Evolutionary conservation across 2,113 vertebrate species (phyloP).

Genomic region (Merops nubicus): DNA sequence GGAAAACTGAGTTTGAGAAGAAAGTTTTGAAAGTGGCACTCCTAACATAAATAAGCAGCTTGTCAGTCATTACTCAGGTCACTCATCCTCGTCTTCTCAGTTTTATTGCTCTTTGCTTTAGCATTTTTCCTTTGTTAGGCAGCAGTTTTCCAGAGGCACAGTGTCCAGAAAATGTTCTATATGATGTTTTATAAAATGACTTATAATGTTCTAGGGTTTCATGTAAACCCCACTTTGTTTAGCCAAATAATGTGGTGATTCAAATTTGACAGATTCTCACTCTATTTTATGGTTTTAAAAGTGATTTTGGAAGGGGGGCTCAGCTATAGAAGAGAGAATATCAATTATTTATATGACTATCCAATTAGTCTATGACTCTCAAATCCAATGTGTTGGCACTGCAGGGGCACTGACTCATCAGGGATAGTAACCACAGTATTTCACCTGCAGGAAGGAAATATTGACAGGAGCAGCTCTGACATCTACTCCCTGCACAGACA

Average conservation of each 20-base stretch:
- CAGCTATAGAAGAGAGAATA: neutral
- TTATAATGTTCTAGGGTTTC: neutral
- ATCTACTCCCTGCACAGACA: neutral
- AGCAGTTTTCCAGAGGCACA: neutral
- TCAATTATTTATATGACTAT: neutral
- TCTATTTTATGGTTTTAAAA: neutral
- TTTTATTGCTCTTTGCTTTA: neutral
- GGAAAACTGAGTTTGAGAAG: neutral
- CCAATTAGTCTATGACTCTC: neutral
- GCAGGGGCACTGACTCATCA: neutral
- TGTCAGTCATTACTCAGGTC: neutral
- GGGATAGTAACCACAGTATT: neutral
- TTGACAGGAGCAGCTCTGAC: neutral
- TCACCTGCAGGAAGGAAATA: constrained; percentile 5
- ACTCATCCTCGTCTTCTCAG: neutral
- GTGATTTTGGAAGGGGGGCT: neutral
- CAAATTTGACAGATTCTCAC: neutral
- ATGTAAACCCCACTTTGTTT: neutral
- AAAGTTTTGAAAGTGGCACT: neutral
- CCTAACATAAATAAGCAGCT: neutral
- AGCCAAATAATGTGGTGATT: neutral
- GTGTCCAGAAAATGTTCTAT: neutral
- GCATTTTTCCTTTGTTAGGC: neutral
- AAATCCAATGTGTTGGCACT: neutral
- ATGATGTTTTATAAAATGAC: too few species aligned